Base-by-base conservation (phyloP, 1,140 invertebrate genomes). In the Drosophila setifemur region DNA sequence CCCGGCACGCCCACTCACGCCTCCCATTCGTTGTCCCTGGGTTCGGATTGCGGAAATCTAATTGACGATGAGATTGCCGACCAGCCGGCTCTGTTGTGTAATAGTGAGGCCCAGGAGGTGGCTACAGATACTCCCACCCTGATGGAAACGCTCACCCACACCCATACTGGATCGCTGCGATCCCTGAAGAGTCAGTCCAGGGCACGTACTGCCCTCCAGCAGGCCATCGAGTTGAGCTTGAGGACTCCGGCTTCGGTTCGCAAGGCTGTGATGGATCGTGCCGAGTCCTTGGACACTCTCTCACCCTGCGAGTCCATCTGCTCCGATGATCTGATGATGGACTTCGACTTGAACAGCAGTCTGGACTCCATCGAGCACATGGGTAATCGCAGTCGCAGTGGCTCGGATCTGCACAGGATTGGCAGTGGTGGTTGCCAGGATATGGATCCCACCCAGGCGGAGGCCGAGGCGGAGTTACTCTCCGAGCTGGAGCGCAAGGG, bases 21-120 rank as follows among this genome's bases (percentile, higher is more conserved):
- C 0, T 95, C 95, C 0, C 95, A 94, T 58, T 96, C 95, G 0
- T 89, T 96, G 1, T 95, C 94, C 0, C 93, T 95, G 49, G 81
- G 79, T 0, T 93, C 93, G 3, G 93, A 94, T 57, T 93, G 94
- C 39, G 94, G 94, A 31, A 92, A 94, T 50, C 93, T 96, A 33
- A 96, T 96, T 61, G 96, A 97, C 81, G 96, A 97, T 75, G 96
- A 97, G 90, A 97, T 97, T 40, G 95, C 95, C 7, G 96, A 97
- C 91, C 96, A 97, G 87, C 96, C 96, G 6, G 96, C 94, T 0
- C 90, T 97, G 43, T 92, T 96, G 1, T 96, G 96, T 83, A 93
- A 95, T 81, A 88, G 76, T 9, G 88, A 90, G 35, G 72, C 82
- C 1, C 76, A 73, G 11, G 86, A 88, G 19, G 8, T 48, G 14